Percentiles rank a stretch among this genome's conserved stretches.
These are phyloP conservation scores for Microdon myrmicae DNA, from an alignment of 2,888 invertebrate genomes.

Conservation along the genomic window DNA sequence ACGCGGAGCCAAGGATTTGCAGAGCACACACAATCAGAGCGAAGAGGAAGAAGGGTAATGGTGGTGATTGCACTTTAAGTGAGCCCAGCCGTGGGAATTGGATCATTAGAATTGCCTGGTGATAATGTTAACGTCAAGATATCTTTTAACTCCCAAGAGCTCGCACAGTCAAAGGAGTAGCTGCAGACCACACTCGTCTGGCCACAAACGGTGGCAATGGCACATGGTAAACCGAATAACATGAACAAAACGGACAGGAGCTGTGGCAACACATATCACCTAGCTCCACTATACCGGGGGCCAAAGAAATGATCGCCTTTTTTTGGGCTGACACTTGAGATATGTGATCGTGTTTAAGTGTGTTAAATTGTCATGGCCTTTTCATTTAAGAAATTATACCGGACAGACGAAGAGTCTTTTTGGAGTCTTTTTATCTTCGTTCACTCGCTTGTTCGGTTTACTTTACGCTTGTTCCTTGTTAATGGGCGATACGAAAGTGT, in stretches of 20 bases:
- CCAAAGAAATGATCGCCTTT: conserved; percentile 40
- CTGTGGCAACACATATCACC: conserved; percentile 17
- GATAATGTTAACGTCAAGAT: conserved; percentile 53
- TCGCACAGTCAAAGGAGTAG: conserved; percentile 19
- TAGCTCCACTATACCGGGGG: conserved; percentile 16
- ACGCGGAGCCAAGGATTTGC: conserved; percentile 13
- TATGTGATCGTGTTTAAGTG: conserved; percentile 49
- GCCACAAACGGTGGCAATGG: conserved; percentile 27
- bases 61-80: conserved; percentile 52
- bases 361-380: conserved; percentile 47
- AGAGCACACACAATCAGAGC: conserved; percentile 14
- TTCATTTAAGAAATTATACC: conserved; percentile 41
- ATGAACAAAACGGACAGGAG: conserved; percentile 43
- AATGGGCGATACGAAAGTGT: too few species aligned
- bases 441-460: too few species aligned
- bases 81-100: conserved; percentile 62
- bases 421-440: too few species aligned
- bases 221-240: conserved; percentile 28
- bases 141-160: conserved; percentile 50
- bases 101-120: conserved; percentile 63
- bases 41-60: conserved; percentile 41
- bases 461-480: too few species aligned
- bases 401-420: too few species aligned
- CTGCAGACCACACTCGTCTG: conserved; percentile 32
- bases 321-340: conserved; percentile 42